A percentile compares a stretch with the other conserved stretches of the same genome.
These are phyloP conservation scores for Tetragonula carbonaria DNA, from an alignment of 2,888 invertebrate genomes.

Conservation along the genomic window DNA sequence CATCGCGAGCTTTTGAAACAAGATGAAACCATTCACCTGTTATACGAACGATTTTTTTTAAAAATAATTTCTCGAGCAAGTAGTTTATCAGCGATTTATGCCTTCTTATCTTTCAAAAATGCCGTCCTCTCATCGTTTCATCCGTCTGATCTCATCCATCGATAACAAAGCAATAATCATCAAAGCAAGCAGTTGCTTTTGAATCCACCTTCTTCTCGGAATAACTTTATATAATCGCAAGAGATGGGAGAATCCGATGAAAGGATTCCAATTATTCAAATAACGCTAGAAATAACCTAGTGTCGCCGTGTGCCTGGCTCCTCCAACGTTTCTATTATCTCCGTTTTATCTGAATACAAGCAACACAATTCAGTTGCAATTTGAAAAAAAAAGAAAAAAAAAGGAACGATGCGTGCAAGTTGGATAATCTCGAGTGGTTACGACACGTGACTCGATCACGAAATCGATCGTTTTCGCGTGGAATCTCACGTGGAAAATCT, in stretches of 20 bases:
- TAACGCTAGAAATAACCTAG: not conserved
- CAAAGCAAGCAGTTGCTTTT: not conserved
- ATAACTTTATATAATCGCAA: slow-evolving; percentile 6
- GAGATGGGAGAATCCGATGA: slow-evolving; percentile 3
- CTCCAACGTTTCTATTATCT: slow-evolving; percentile 13
- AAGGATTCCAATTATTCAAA: slow-evolving; percentile 30
- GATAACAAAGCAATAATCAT: slow-evolving; percentile 2
- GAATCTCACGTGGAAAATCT: no score
- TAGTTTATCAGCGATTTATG: no score
- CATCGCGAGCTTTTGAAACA: no score
- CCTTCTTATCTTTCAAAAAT: not conserved
- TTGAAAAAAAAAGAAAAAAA: not conserved
- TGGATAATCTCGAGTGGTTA: no score
- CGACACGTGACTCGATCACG: no score
- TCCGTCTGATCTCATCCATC: not conserved
- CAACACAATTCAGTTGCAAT: not conserved
- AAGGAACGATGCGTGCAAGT: no score
- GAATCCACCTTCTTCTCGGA: not conserved
- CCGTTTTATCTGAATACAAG: slow-evolving; percentile 16
- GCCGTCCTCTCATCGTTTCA: not conserved
- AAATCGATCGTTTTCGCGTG: no score
- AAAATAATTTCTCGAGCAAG: no score
- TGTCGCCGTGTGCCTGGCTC: slow-evolving; percentile 3
- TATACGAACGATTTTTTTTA: no score
- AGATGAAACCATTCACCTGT: no score